Base-by-base conservation (phyloP, 2,797 vertebrate genomes). In the Hydrolagus colliei region DNA sequence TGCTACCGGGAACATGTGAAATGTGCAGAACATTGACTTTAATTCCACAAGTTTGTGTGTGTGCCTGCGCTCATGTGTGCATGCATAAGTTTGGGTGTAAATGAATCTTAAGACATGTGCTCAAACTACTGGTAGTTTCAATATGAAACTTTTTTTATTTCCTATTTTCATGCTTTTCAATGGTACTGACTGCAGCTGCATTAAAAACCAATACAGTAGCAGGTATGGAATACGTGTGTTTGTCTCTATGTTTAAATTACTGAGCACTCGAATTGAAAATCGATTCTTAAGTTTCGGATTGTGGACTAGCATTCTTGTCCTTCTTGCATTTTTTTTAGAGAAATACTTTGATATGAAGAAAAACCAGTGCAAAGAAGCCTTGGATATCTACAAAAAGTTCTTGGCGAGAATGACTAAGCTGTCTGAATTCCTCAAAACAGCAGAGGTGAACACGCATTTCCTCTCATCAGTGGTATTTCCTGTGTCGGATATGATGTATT, bases 331-430 rank as follows among this genome's bases (percentile, higher is more conserved):
- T 87, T 88, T 88, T 91, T 87, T 89, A 98, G 97, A 95, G 91
- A 98, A 97, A 91, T 98, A 97, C 90, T 98, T 98, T 90, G 95
- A 97, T 93, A 97, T 98, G 97, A 97, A 96, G 93, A 97, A 96
- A 93, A 96, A 94, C 90, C 96, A 99, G 90, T 98, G 97, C 92
- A 96, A 96, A 93, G 96, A 98, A 84, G 96, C 96, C 86, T 90
- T 99, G 94, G 96, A 98, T 91, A 97, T 98, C 92, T 98, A 98
- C 92, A 97, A 97, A 93, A 97, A 96, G 88, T 99, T 98, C 91
- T 94, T 98, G 76, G 94, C 93, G 93, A 95, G 96, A 91, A 97
- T 96, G 96, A 96, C 95, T 85, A 98, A 96, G 93, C 88, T 97
- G 87, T 95, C 95, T 11, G 95, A 97, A 92, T 98, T 97, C 87